Base-by-base conservation (phyloP, 2,113 vertebrate genomes). In the Rallus limicola region DNA sequence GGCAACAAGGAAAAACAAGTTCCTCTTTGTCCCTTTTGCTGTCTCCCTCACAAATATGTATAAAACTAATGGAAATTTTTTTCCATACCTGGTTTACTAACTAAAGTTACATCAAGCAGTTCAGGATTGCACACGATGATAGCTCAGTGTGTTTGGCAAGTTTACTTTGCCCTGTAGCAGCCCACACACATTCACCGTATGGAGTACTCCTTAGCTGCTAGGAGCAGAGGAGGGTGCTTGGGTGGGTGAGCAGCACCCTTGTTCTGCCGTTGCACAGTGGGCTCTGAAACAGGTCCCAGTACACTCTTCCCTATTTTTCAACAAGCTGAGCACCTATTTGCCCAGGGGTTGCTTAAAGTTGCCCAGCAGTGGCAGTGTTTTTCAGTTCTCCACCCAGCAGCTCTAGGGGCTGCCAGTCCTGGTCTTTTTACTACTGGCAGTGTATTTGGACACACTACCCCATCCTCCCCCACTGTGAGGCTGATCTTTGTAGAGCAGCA, bases 371-470 rank as follows among this genome's bases (percentile, higher is more conserved):
- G 50, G 72, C 36, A 3, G 2, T 80, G 64, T 77, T 33, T 23
- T 9, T 88, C 17, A 1, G 9, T 83, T 72, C 29, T 78, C 9
- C 0, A 24, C 21, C 5, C 0, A 0, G 26, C 33, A 58, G 82
- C 26, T 74, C 44, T 15, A 48, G 40, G 29, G 29, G 29, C 21
- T 90, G 33, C 33, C 15, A 15, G 17, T 74, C 34, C 62, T 68
- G 7, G 3, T 60, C 44, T 62, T n/a, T 67, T 42, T 40, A 31
- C 67, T 77, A 44, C 21, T 59, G 46, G 65, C 12, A 46, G 33
- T 65, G 29, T 70, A 17, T 48, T 8, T 76, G 64, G 65, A 18
- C 44, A 46, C 44, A 18, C 36, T 36, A 36, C 36, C 36, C 36
- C 36, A 9, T 36, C 36, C 36, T 36, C 36, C 36, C 36, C 36